Evolutionary conservation across 2,888 invertebrate species (phyloP).

Genomic region (Calliphora vomitoria): DNA sequence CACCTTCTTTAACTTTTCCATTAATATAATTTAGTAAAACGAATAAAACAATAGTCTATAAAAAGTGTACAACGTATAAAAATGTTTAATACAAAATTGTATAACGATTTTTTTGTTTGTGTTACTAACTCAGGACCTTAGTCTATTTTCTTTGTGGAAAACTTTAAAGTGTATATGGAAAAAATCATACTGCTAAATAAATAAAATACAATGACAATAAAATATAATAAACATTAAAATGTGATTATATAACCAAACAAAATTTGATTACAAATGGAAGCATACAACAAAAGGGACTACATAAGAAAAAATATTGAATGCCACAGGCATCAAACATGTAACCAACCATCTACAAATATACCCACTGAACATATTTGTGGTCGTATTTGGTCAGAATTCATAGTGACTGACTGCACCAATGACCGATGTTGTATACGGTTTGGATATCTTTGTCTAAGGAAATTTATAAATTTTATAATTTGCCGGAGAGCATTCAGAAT

Average conservation of each 20-base stretch:
- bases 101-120: too few species aligned
- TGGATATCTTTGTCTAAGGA: too few species aligned
- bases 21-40: neutral
- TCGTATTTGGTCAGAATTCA: too few species aligned
- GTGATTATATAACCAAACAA: slow-evolving; percentile 68
- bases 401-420: too few species aligned
- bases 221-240: slow-evolving; percentile 70
- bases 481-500: too few species aligned
- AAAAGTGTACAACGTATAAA: too few species aligned
- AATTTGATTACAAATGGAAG: slow-evolving; percentile 68
- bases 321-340: slow-evolving; percentile 59
- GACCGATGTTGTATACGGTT: too few species aligned
- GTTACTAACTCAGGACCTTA: neutral
- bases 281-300: slow-evolving; percentile 52
- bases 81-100: too few species aligned
- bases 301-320: slow-evolving; percentile 32
- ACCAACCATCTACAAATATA: slow-evolving; percentile 11
- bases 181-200: neutral
- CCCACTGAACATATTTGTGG: too few species aligned
- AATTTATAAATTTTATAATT: too few species aligned
- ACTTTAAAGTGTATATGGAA: neutral
- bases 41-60: too few species aligned
- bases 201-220: slow-evolving; percentile 54
- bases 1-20: neutral
- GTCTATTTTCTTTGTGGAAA: neutral